phyloP scores from a whole-genome alignment of 1,140 invertebrate genomes.

The Mercenaria mercenaria region DNA sequence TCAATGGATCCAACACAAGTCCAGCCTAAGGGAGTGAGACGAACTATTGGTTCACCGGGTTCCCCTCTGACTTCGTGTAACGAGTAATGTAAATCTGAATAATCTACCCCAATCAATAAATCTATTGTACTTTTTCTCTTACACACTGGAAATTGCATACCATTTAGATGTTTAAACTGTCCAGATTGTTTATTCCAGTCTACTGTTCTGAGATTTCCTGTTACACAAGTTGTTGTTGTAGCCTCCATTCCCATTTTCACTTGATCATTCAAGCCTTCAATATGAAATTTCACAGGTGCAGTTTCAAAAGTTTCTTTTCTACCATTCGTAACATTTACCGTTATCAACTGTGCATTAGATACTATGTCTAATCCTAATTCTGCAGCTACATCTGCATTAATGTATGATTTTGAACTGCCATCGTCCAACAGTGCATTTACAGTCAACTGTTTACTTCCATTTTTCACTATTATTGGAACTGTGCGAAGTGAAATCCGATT shows the following conservation, averaged over 20 bases:
- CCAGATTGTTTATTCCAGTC: slow-evolving; percentile 46
- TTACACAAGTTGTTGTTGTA: too few species aligned
- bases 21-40: too few species aligned
- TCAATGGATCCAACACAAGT: not conserved
- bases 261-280: too few species aligned
- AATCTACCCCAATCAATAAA: not conserved
- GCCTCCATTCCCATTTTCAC: too few species aligned
- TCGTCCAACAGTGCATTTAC: slow-evolving; percentile 68
- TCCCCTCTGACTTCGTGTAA: slow-evolving; percentile 13
- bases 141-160: slow-evolving; percentile 51
- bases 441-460: too few species aligned
- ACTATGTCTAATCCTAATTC: slow-evolving; percentile 46
- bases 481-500: slow-evolving; percentile 45
- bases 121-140: too few species aligned
- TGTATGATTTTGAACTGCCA: slow-evolving; percentile 61
- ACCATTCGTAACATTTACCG: slow-evolving; percentile 56
- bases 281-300: slow-evolving; percentile 45
- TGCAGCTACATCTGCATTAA: slow-evolving; percentile 63
- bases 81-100: slow-evolving; percentile 3
- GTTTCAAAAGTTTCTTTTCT: slow-evolving; percentile 62
- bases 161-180: slow-evolving; percentile 5
- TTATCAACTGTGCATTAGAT: slow-evolving; percentile 1
- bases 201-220: slow-evolving; percentile 48
- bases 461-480: too few species aligned
- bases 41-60: too few species aligned